A percentile compares a stretch with the other conserved stretches of the same genome.
Conservation (phyloP, 2,113 vertebrate genomes). For the Arenaria interpres region DNA sequence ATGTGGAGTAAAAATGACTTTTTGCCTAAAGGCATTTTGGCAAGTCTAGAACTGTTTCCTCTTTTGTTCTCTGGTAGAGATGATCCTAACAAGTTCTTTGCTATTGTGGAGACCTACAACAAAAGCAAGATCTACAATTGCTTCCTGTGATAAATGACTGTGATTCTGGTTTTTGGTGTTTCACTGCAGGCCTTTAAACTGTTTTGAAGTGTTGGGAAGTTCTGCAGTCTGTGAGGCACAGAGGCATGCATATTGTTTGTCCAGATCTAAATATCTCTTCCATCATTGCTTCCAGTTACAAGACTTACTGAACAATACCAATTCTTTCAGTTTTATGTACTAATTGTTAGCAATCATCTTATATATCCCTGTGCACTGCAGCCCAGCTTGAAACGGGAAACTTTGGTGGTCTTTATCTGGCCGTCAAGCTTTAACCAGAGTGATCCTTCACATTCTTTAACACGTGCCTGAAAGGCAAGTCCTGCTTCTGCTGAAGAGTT, state of each 20-base stretch:
- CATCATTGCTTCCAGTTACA: neutral
- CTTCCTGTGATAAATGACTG: neutral
- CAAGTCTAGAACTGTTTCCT: neutral
- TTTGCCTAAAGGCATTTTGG: neutral
- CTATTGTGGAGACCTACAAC: neutral
- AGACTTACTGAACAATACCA: neutral
- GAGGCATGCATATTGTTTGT: neutral
- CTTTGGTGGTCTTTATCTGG: neutral
- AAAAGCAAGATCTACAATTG: neutral
- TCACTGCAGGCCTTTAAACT: neutral
- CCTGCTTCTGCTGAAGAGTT: neutral
- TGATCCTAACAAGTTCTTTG: neutral
- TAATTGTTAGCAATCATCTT: neutral
- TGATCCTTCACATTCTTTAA: neutral
- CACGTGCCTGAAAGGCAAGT: neutral
- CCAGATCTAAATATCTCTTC: neutral
- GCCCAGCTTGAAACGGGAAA: neutral
- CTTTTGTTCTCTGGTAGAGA: neutral
- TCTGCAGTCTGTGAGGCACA: neutral
- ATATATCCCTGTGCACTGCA: neutral
- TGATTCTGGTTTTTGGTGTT: neutral
- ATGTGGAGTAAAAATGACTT: neutral
- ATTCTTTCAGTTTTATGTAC: neutral
- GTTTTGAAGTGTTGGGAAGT: neutral
- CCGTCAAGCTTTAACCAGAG: neutral